Percentiles rank a stretch among this genome's conserved stretches.
Conservation (phyloP, 53 echinoderm and acorn worm species). For the Patiria pectinifera region DNA sequence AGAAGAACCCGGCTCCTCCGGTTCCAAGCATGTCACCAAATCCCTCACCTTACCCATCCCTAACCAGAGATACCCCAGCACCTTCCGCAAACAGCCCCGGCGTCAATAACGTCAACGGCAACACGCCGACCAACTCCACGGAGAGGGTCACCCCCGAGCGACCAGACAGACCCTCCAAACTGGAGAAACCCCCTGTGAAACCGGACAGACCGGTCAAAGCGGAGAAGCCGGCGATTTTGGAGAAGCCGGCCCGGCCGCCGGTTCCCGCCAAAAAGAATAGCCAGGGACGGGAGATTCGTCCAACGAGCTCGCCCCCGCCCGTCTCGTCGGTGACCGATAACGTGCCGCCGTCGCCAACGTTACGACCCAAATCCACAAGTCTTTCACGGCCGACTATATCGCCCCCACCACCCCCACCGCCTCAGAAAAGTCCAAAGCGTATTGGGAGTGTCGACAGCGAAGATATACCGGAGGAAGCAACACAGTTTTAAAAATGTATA, state of each 20-base stretch:
- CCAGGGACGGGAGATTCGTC: constrained; percentile 10
- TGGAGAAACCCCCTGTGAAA: not conserved
- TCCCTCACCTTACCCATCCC: constrained; percentile 21
- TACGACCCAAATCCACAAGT: constrained; percentile 55
- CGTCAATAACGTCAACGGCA: constrained; percentile 22
- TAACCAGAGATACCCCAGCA: constrained; percentile 30
- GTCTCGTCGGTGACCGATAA: not conserved
- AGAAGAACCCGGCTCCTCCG: constrained; percentile 59
- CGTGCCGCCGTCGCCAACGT: constrained; percentile 43
- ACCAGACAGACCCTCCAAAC: constrained; percentile 26
- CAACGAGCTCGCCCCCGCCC: constrained; percentile 9
- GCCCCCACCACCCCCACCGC: constrained; percentile 57
- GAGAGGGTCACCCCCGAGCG: constrained; percentile 34
- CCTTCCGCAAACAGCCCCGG: not conserved
- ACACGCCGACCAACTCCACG: not conserved
- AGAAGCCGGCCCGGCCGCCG: constrained; percentile 47
- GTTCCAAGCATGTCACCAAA: constrained; percentile 24
- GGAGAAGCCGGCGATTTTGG: constrained; percentile 45
- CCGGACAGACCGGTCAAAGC: not conserved
- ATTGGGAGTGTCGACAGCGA: not conserved
- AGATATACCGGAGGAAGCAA: constrained; percentile 17
- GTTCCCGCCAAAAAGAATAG: constrained; percentile 47
- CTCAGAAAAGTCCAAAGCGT: constrained; percentile 50
- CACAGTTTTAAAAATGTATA: constrained; percentile 32
- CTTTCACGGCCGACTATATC: constrained; percentile 55